A percentile compares a stretch with the other conserved stretches of the same genome.
Conservation (phyloP, 2,888 invertebrate genomes). For the Idaea dimidiata region DNA sequence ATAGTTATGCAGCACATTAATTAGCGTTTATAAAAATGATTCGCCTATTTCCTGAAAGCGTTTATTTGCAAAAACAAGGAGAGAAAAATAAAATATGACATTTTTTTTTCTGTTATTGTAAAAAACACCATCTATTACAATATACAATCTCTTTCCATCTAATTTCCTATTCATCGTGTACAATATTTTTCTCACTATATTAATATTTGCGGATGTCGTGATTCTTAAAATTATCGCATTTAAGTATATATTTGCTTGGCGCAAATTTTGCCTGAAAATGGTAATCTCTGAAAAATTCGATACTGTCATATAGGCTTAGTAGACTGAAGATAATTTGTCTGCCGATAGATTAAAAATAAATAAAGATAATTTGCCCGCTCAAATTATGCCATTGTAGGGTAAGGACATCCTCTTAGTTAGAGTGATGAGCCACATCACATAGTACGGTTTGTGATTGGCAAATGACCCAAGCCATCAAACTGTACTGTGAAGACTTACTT, state of each 20-base stretch:
- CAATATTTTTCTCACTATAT: constrained; percentile 46
- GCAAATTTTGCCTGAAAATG: constrained; percentile 15
- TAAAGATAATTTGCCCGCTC: too few relatives aligned
- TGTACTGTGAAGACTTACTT: too few relatives aligned
- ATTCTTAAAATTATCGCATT: constrained; percentile 20
- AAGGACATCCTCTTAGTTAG: too few relatives aligned
- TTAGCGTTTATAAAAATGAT: too few relatives aligned
- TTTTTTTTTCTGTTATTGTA: constrained; percentile 26
- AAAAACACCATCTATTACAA: constrained; percentile 60
- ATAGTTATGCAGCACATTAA: too few relatives aligned
- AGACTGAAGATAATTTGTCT: neutral
- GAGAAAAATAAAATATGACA: constrained; percentile 12
- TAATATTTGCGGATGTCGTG: constrained; percentile 14
- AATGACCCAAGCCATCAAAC: too few relatives aligned
- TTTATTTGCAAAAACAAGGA: constrained; percentile 15
- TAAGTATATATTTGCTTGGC: constrained; percentile 30
- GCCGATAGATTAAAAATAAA: neutral
- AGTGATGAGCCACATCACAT: too few relatives aligned
- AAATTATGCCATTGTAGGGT: too few relatives aligned
- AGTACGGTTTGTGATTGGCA: too few relatives aligned
- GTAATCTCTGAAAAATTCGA: constrained; percentile 46
- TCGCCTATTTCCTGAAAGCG: constrained; percentile 10
- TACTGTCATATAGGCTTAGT: constrained; percentile 36
- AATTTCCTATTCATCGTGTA: constrained; percentile 67
- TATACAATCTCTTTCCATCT: constrained; percentile 59